Base-by-base conservation (phyloP, 2,113 vertebrate genomes). In the Hydrolagus affinis region DNA sequence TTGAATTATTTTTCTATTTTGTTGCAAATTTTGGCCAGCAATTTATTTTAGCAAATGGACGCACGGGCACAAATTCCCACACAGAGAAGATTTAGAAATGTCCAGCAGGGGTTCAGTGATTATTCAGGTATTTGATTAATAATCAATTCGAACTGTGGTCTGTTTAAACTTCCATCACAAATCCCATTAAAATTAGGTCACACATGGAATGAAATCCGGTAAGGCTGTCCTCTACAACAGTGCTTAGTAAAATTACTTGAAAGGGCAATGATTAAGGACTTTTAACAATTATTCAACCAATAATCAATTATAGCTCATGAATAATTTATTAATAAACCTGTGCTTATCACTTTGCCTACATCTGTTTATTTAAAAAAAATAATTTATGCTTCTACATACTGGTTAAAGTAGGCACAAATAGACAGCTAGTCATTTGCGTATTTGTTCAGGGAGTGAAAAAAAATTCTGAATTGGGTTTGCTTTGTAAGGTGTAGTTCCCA, bases 211-310 rank as follows among this genome's bases (percentile, higher is more conserved):
- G 62, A 83, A 66, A 83, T 83, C 78, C 78, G 60, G 66, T 32
- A 83, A 83, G 78, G 66, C 78, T 66, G 60, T 66, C 78, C 62
- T 30, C 62, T 66, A 83, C 93, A 94, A 71, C 89, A 88, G 89
- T 91, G 93, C 91, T 93, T 91, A 85, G 92, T 93, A 91, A 94
- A 94, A 94, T 91, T 91, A 91, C 94, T 94, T 66, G 78, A 83
- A 94, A 92, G 92, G 91, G 93, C 94, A 94, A 95, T 95, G 93
- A 95, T 94, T 92, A 94, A 83, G 78, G 78, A 83, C 78, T 91
- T 93, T 94, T 93, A 95, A 95, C 93, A 93, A 94, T 95, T 94
- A 93, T 88, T 92, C 92, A 92, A 95, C 94, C 93, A 94, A 95
- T 95, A 94, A 94, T 94, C 92, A 94, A 94, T 94, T 92, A 93